Evolutionary conservation across 2,797 vertebrate genomes (phyloP).

Genomic region (Chiroxiphia lanceolata): DNA sequence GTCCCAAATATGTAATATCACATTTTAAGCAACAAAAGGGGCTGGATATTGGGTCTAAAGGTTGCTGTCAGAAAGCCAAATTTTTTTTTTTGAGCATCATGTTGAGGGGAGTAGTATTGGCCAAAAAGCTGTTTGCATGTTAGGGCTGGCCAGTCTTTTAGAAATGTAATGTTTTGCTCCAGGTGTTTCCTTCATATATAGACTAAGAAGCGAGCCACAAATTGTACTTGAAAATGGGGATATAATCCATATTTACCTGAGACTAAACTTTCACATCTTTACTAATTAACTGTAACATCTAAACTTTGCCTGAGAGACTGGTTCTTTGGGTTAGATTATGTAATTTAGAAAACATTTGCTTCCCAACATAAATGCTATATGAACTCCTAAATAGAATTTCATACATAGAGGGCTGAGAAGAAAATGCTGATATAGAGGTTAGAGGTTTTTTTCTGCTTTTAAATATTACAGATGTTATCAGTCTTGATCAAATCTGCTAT

Average conservation of each 20-base stretch:
- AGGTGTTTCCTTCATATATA: not conserved
- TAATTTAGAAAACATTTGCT: not conserved
- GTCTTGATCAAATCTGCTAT: not conserved
- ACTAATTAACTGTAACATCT: not conserved
- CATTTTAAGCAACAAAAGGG: not conserved
- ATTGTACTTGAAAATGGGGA: not conserved
- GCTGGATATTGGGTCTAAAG: not conserved
- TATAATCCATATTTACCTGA: not conserved
- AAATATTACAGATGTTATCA: not conserved
- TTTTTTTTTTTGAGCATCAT: not conserved
- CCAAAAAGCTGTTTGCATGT: not conserved
- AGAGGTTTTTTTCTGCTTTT: not conserved
- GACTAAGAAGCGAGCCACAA: not conserved
- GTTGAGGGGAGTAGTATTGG: not conserved
- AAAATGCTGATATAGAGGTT: not conserved
- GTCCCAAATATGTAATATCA: not conserved
- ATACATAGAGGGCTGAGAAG: not conserved
- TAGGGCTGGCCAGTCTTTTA: not conserved
- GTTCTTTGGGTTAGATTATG: not conserved
- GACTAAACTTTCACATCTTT: not conserved
- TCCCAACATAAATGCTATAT: not conserved
- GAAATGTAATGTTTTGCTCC: not conserved
- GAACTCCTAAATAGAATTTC: not conserved
- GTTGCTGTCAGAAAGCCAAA: not conserved
- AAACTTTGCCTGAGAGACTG: not conserved